phyloP scores from a whole-genome alignment of 2,888 invertebrate genomes.

The Morpho achilles region DNA sequence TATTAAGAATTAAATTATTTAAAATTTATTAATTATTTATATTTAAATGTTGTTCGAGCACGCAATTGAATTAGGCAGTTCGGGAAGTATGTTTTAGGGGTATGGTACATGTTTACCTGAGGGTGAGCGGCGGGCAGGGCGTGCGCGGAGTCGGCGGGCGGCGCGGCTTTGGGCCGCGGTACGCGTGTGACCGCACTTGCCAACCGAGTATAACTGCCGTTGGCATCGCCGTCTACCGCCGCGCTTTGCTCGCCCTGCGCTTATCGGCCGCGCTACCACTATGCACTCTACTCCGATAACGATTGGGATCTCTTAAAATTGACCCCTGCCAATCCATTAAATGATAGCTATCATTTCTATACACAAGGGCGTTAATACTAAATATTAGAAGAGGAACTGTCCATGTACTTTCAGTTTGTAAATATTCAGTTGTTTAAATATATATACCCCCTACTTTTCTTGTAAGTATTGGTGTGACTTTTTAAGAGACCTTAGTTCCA shows the following conservation, averaged over 20 bases:
- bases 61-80: constrained; percentile 14
- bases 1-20: constrained; percentile 13
- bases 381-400: too few species aligned
- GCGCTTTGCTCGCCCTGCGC: constrained; percentile 53
- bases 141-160: constrained; percentile 47
- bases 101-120: constrained; percentile 59
- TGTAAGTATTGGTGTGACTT: too few species aligned
- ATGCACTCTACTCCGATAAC: constrained; percentile 58
- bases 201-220: constrained; percentile 67
- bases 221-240: constrained; percentile 37
- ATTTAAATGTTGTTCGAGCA: constrained; percentile 37
- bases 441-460: too few species aligned
- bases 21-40: constrained; percentile 6
- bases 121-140: constrained; percentile 41
- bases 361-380: too few species aligned
- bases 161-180: constrained; percentile 53
- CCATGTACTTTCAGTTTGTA: too few species aligned
- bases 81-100: constrained; percentile 26
- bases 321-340: constrained; percentile 3
- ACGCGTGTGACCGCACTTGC: constrained; percentile 73
- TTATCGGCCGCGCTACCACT: constrained; percentile 60
- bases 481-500: too few species aligned
- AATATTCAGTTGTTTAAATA: too few species aligned
- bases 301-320: constrained; percentile 44
- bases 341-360: neutral